phyloP scores from a whole-genome alignment of 2,113 vertebrate genomes.

The Callopanchax toddi region DNA sequence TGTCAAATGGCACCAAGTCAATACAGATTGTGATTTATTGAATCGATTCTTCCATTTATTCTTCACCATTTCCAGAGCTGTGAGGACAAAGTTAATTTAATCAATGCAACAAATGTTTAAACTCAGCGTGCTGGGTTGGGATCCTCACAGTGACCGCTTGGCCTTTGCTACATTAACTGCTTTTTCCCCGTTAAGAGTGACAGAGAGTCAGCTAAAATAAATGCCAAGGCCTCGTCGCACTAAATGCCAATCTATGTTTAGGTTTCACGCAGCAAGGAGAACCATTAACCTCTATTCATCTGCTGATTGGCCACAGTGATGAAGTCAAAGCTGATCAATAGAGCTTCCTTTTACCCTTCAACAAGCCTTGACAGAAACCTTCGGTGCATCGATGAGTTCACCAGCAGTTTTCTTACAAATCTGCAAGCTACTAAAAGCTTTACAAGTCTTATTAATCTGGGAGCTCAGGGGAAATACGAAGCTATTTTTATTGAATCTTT shows the following conservation, averaged over 20 bases:
- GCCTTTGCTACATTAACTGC: conserved; percentile 35
- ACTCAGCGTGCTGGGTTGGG: not conserved
- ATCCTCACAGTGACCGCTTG: conserved; percentile 8
- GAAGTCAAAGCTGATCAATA: conserved; percentile 62
- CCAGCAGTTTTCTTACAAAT: conserved; percentile 15
- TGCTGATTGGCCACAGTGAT: conserved; percentile 44
- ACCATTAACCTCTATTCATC: conserved; percentile 64
- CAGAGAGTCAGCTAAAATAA: conserved; percentile 43
- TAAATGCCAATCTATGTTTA: conserved; percentile 68
- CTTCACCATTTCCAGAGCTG: not conserved
- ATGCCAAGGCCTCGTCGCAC: conserved; percentile 45
- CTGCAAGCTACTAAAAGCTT: not conserved
- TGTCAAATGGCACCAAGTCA: not conserved
- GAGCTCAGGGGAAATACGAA: too few relatives aligned
- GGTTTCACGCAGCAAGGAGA: conserved; percentile 43
- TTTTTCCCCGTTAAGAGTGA: conserved; percentile 22
- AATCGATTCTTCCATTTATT: not conserved
- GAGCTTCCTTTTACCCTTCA: conserved; percentile 46
- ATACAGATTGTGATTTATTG: not conserved
- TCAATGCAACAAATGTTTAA: conserved; percentile 25
- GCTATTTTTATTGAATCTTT: too few relatives aligned
- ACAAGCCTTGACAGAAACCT: conserved; percentile 46
- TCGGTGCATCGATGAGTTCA: conserved; percentile 50
- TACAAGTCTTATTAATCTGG: too few relatives aligned
- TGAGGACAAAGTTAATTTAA: conserved; percentile 18